Percentiles rank a stretch among this genome's conserved stretches.
Evolutionary conservation across 2,888 invertebrate species (phyloP).

Genomic region (Cryptosula pallasiana): DNA sequence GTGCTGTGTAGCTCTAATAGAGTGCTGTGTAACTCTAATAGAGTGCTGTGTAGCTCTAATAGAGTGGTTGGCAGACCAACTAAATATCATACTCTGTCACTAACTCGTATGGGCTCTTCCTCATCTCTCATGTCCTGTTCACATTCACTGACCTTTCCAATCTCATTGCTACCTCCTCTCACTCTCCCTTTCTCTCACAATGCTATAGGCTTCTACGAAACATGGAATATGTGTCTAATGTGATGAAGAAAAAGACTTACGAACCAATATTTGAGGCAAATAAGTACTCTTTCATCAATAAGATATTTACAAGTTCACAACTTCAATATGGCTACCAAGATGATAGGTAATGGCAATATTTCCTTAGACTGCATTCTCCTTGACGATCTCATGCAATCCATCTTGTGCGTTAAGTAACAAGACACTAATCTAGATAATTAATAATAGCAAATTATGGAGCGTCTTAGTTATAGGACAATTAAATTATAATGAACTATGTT

Average conservation of each 20-base stretch:
- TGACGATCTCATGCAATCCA: background rate
- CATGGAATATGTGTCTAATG: constrained; percentile 3
- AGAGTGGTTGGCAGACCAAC: too few species aligned
- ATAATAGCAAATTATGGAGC: background rate
- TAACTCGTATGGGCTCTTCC: too few species aligned
- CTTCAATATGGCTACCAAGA: constrained; percentile 16
- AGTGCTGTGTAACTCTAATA: too few species aligned
- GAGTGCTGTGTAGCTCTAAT: too few species aligned
- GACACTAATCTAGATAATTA: background rate
- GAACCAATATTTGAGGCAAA: constrained; percentile 4
- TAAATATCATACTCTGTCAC: too few species aligned
- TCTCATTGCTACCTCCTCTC: background rate
- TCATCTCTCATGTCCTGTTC: too few species aligned
- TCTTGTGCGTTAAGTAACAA: background rate
- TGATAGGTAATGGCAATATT: background rate
- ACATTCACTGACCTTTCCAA: background rate
- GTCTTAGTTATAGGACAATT: background rate
- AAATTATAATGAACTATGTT: background rate
- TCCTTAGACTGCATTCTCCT: background rate
- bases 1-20: too few species aligned
- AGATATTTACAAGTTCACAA: background rate
- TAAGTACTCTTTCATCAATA: background rate
- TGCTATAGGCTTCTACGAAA: background rate
- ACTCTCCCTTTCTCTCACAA: background rate
- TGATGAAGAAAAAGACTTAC: constrained; percentile 4